Conservation (phyloP, 92 coral and sea anemone species). For the Bergia puertoricense region DNA sequence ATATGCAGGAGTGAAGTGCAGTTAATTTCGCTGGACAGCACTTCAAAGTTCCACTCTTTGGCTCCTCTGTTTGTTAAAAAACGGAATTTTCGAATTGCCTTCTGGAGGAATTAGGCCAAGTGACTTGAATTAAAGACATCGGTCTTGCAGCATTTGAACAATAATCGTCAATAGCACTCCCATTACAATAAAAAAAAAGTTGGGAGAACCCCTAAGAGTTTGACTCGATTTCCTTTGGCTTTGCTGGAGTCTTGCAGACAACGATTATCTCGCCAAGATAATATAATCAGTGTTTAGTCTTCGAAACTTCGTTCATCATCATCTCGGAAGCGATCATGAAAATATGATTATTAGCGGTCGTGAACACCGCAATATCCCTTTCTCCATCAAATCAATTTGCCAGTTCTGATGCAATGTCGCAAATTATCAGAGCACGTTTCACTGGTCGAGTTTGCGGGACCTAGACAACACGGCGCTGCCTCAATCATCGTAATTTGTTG, state of each 20-base stretch:
- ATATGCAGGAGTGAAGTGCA: too few species aligned
- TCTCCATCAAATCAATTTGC: conserved; percentile 28
- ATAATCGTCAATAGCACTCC: background rate
- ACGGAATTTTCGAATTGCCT: too few species aligned
- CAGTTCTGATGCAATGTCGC: conserved; percentile 1
- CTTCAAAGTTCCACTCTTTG: too few species aligned
- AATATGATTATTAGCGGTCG: background rate
- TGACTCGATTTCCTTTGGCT: background rate
- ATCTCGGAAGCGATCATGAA: background rate
- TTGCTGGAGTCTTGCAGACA: background rate
- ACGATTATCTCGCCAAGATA: background rate
- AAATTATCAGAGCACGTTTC: background rate
- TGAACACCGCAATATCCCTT: background rate
- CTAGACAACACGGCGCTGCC: conserved; percentile 23
- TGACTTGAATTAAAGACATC: background rate
- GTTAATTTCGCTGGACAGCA: too few species aligned
- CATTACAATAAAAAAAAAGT: background rate
- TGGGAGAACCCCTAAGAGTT: background rate
- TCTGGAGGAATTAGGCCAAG: background rate
- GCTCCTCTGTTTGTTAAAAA: too few species aligned
- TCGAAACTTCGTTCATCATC: background rate
- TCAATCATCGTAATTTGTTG: background rate
- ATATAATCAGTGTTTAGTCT: background rate
- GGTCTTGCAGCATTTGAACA: too few species aligned
- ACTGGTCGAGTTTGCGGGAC: background rate